A percentile compares a stretch with the other conserved stretches of the same genome.
Conservation (phyloP, 2,797 vertebrate species). For the Ptychobarbus kaznakovi region DNA sequence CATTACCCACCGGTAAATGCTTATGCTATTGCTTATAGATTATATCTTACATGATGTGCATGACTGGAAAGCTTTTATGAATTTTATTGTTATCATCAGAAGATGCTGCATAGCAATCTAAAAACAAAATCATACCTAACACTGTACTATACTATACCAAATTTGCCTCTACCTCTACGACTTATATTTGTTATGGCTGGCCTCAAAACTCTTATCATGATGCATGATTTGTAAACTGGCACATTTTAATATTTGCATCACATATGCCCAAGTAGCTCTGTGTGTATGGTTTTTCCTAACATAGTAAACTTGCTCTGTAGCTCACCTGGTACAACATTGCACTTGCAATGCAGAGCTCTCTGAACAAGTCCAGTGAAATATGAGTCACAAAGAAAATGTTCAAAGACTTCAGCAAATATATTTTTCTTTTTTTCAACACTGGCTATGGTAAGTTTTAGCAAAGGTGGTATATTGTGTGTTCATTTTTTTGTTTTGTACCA, state of each 20-base stretch:
- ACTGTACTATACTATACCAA: neutral
- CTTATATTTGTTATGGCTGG: neutral
- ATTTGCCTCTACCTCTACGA: neutral
- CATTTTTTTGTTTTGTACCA: neutral
- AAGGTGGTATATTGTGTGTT: neutral
- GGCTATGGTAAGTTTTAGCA: neutral
- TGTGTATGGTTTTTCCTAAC: neutral
- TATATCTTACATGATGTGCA: conserved; percentile 1
- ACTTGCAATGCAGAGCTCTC: neutral
- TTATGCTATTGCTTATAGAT: neutral
- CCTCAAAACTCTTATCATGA: neutral
- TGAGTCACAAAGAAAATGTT: neutral
- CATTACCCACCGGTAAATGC: neutral
- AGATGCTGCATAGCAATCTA: neutral
- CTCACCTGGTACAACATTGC: neutral
- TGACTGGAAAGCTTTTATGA: neutral
- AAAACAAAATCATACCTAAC: neutral
- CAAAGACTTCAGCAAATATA: neutral
- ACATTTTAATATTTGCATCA: neutral
- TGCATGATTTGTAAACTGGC: neutral
- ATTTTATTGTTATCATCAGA: neutral
- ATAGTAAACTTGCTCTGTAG: neutral
- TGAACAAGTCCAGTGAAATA: neutral
- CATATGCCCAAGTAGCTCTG: neutral
- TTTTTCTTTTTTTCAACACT: neutral